Percentiles rank a stretch among this genome's conserved stretches.
phyloP scores from a whole-genome alignment of 1,140 invertebrate species.

The Drosophila ficusphila region DNA sequence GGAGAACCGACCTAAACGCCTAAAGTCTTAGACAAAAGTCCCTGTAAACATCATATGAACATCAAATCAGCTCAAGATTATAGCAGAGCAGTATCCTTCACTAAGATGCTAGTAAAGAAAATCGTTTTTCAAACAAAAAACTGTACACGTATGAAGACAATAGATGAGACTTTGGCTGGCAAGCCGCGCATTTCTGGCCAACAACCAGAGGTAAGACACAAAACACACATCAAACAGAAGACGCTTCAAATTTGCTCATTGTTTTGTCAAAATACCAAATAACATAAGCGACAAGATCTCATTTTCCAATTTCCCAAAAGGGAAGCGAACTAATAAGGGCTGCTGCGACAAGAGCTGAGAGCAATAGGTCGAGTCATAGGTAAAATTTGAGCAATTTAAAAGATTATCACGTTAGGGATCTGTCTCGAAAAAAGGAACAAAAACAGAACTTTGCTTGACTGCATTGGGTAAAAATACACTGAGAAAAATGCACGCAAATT shows the following conservation, averaged over 20 bases:
- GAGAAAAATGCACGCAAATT: not conserved
- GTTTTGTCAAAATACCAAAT: conserved; percentile 66
- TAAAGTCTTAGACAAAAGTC: conserved; percentile 37
- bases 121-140: conserved; percentile 35
- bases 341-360: conserved; percentile 4
- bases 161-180: conserved; percentile 19
- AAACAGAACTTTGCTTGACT: conserved; percentile 52
- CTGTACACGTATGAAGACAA: conserved; percentile 49
- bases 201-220: conserved; percentile 50
- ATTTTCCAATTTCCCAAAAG: conserved; percentile 69
- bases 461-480: conserved; percentile 58
- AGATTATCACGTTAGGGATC: conserved; percentile 79
- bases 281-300: conserved; percentile 78
- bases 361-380: conserved; percentile 49
- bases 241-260: conserved; percentile 55
- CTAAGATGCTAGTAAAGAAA: conserved; percentile 12
- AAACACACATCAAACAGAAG: conserved; percentile 39
- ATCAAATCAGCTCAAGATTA: conserved; percentile 48
- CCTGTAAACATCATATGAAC: conserved; percentile 40
- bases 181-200: conserved; percentile 53
- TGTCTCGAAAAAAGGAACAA: conserved; percentile 56
- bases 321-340: conserved; percentile 34
- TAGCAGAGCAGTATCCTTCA: conserved; percentile 23
- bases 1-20: conserved; percentile 28
- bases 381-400: conserved; percentile 73